Base-by-base conservation (phyloP, 2,888 invertebrate species). In the Kryphioiulus occultus region DNA sequence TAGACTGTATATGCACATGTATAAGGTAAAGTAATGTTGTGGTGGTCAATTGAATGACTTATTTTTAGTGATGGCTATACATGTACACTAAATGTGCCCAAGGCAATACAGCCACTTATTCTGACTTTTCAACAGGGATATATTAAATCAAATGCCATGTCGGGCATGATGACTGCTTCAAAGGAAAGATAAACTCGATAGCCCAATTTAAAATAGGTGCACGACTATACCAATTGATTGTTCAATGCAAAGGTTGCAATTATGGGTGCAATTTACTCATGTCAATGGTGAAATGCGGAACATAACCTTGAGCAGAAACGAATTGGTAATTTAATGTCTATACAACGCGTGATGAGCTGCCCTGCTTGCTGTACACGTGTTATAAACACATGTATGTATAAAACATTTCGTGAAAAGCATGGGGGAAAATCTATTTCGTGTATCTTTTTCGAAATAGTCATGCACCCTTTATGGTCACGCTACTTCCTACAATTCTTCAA, bases 231-330 rank as follows among this genome's bases (percentile, higher is more conserved):
- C 78, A 10, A 78, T 78, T 78, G 26, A 78, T 78, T 78, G 78
- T 78, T 78, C 78, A 78, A 78, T 78, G 78, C 30, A 78, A 78
- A 78, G 78, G 78, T 78, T 78, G 30, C 78, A 78, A 78, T 78
- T 78, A 78, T 26, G 78, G 10, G 30, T 9, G 78, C 78, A 78
- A 78, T 78, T 78, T 78, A 9, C 15, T 30, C 78, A 26, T 78
- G 78, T 78, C 78, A 78, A 78, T 78, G 78, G 7, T 78, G 78
- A 78, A 78, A 78, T 78, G 78, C 78, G 78, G 78, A 78, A 78
- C 78, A 78, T 78, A 78, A 78, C 78, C 78, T 78, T 78, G 78
- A 78, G 78, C 30, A 78, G 78, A 30, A 78, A 78, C 78, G 78
- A 78, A 78, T 78, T 78, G 78, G 26, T 78, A 78, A 78, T 30